Evolutionary conservation across 2,888 invertebrate genomes (phyloP), one percentile per base, ranked within the genome.

Genomic region (Griposia aprilina): DNA sequence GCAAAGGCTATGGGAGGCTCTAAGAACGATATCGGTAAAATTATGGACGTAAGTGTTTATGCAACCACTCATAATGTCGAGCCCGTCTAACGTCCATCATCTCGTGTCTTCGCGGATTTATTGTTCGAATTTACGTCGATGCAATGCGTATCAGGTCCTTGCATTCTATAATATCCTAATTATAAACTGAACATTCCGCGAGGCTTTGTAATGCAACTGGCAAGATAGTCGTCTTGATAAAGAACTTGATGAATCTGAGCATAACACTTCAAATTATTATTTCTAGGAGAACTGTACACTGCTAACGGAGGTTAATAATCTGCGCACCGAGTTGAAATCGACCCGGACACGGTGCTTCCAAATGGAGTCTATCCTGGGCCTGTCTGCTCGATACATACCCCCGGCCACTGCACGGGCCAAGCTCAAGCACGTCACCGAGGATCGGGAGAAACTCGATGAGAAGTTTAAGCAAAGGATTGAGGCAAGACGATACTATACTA

Each of bases 291-390:
- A 99, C 93, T 97, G 98, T 57, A 95, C 97, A 0, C 96, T 99
- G 7, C 96, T 99, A 55, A 97, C 97, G 2, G 99, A 99, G 93
- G 97, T 99, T 41, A 98, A 99, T 91, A 97, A 97, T 77, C 93
- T 99, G 63, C 97, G 98, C 55, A 97, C 97, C 48, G 98, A 98
- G 91, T 93, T 98, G 80, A 98, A 98, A 92, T 94, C 97, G 0
- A 97, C 98, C 23, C 97, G 98, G 17, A 97, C 97, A n/a, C 97
- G 97, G 57, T 98, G 98, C 86, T 97, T 97, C 81, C 98, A 98
- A 91, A 97, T 98, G 97, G 98, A 98, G 92, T 97, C 98, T 1
- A 94, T 98, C n/a, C 93, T 98, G 45, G 98, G 98, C 0, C 91
- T 98, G 62, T 97, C 97, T 0, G 97, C 97, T 74, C 97, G 97